These are phyloP conservation scores for Parnassius orleans DNA, from an alignment of 2,888 invertebrate species.

Conservation along the genomic window DNA sequence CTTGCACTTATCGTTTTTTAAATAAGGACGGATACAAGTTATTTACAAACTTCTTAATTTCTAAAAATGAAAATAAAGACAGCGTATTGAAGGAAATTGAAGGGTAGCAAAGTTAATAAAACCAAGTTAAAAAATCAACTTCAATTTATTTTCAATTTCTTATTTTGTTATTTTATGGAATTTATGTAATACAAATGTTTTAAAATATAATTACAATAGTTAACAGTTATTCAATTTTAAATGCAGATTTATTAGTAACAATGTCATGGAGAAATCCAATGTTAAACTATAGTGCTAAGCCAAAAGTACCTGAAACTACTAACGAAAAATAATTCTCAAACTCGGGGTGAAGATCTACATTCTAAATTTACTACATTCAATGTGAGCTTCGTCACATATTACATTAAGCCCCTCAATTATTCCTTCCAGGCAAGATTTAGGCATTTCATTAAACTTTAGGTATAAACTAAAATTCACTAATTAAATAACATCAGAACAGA, in stretches of 20 bases:
- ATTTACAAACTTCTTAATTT: too few relatives aligned
- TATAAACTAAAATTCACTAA: constrained; percentile 32
- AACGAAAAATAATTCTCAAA: constrained; percentile 39
- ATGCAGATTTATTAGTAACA: constrained; percentile 72
- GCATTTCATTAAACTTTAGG: constrained; percentile 50
- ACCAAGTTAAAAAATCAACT: constrained; percentile 70
- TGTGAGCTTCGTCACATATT: constrained; percentile 60
- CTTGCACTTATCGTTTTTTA: too few relatives aligned
- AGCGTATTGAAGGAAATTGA: too few relatives aligned
- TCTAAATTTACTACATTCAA: constrained; percentile 60
- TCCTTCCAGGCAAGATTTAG: constrained; percentile 70
- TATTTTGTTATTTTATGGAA: constrained; percentile 71
- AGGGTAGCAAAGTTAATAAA: constrained; percentile 15
- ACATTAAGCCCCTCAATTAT: constrained; percentile 47
- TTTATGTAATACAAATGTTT: constrained; percentile 76
- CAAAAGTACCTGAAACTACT: constrained; percentile 35
- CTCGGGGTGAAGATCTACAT: constrained; percentile 46
- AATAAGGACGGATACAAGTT: too few relatives aligned
- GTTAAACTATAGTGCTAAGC: constrained; percentile 45
- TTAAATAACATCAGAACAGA: constrained; percentile 8
- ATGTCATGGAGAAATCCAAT: constrained; percentile 71
- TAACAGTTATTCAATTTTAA: constrained; percentile 76
- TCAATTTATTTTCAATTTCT: constrained; percentile 75
- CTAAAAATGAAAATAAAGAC: too few relatives aligned
- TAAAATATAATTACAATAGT: constrained; percentile 76